Evolutionary conservation across 2,113 vertebrate species (phyloP).

Genomic region (Ciconia maguari): DNA sequence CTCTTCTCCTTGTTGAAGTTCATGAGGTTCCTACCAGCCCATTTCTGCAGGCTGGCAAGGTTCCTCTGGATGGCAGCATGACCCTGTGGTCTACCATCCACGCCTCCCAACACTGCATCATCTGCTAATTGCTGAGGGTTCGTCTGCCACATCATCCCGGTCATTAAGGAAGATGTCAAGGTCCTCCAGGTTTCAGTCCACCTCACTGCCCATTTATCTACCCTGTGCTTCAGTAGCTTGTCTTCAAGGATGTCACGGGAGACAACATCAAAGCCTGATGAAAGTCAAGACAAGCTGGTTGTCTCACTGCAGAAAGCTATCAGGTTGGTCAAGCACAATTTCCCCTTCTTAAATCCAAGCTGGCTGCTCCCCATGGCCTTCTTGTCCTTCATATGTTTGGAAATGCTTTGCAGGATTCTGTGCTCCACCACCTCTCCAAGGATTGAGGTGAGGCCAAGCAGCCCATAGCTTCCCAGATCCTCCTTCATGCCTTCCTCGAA

Average conservation of each 20-base stretch:
- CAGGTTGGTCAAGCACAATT: not conserved
- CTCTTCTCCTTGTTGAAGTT: not conserved
- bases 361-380: not conserved
- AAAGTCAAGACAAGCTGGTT: not conserved
- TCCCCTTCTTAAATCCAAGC: not conserved
- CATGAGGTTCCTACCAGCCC: not conserved
- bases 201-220: not conserved
- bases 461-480: not conserved
- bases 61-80: not conserved
- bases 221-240: not conserved
- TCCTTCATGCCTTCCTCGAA: not conserved
- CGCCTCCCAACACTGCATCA: not conserved
- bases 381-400: not conserved
- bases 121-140: not conserved
- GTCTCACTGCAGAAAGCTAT: not conserved
- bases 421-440: not conserved
- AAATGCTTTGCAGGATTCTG: not conserved
- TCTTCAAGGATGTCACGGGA: not conserved
- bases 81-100: not conserved
- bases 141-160: fast-evolving
- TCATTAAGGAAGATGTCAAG: not conserved
- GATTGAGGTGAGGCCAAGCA: fast-evolving
- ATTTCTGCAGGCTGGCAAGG: not conserved
- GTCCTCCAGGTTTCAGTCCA: not conserved
- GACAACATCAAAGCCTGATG: not conserved